These are phyloP conservation scores for Keiferia lycopersicella DNA, from an alignment of 2,888 invertebrate species.

Conservation along the genomic window DNA sequence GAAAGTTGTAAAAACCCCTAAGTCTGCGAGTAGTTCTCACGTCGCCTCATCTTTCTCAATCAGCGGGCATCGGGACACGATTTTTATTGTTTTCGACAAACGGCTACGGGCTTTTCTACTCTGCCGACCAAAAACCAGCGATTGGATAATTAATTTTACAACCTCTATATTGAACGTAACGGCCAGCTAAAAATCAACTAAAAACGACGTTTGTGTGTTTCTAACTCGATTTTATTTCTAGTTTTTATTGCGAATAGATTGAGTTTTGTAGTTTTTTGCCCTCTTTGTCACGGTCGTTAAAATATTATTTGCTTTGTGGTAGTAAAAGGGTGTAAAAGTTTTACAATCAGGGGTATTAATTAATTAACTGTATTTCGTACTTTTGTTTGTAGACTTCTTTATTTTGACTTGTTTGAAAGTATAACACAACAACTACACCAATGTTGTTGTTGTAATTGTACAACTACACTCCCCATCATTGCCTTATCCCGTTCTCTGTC, in stretches of 20 bases:
- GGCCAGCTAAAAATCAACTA: conserved; percentile 55
- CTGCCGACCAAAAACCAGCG: conserved; percentile 49
- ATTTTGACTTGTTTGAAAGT: no score
- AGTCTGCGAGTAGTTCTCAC: conserved; percentile 70
- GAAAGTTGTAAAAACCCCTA: conserved; percentile 53
- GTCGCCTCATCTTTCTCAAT: conserved; percentile 76
- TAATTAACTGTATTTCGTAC: conserved; percentile 6
- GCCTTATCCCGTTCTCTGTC: no score
- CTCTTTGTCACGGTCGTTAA: conserved; percentile 12
- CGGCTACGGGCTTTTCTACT: conserved; percentile 60
- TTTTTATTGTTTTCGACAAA: conserved; percentile 78
- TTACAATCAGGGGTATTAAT: background rate
- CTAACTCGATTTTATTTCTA: conserved; percentile 40
- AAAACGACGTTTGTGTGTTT: conserved; percentile 47
- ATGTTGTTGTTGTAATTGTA: no score
- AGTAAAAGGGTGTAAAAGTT: background rate
- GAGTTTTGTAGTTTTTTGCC: conserved; percentile 48
- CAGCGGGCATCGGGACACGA: conserved; percentile 68
- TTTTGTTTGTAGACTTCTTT: no score
- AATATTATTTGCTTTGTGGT: conserved; percentile 8
- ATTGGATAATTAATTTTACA: conserved; percentile 74
- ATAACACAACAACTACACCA: no score
- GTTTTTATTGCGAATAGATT: conserved; percentile 69
- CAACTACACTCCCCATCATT: no score
- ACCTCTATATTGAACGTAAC: conserved; percentile 71